These are phyloP conservation scores for Ibidorhyncha struthersii DNA, from an alignment of 2,113 vertebrate species.

Conservation along the genomic window DNA sequence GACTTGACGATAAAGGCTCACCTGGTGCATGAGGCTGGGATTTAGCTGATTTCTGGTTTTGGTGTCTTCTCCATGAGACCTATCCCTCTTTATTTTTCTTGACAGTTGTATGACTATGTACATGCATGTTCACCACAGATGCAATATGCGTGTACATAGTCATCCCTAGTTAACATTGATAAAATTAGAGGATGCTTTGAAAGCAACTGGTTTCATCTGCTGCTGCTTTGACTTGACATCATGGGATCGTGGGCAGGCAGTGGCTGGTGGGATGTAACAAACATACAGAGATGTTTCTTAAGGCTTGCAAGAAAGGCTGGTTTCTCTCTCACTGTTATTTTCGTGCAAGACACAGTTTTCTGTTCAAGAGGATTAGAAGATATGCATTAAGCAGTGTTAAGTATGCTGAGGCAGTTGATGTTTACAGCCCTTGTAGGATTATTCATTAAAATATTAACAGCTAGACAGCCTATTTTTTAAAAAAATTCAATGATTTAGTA, in stretches of 20 bases:
- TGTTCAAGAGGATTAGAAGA: background rate
- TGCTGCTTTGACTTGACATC: background rate
- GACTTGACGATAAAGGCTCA: background rate
- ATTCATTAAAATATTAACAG: slow-evolving; percentile 38
- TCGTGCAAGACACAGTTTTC: background rate
- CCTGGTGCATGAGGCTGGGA: background rate
- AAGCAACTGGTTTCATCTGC: background rate
- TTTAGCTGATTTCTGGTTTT: background rate
- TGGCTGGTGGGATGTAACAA: background rate
- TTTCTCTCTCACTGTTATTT: background rate
- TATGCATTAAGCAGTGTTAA: slow-evolving; percentile 33
- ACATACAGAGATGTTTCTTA: background rate
- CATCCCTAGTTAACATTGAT: background rate
- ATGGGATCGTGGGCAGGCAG: background rate
- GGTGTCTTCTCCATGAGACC: background rate
- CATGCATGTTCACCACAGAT: background rate
- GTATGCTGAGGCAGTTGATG: background rate
- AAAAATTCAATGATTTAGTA: background rate
- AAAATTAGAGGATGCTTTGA: background rate
- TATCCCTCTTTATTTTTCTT: background rate
- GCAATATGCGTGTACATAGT: rapidly evolving
- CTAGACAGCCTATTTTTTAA: background rate
- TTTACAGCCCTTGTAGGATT: background rate
- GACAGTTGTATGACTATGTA: background rate
- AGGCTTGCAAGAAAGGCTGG: background rate